A percentile compares a stretch with the other conserved stretches of the same genome.
These are phyloP conservation scores for Mechanitis mazaeus DNA, from an alignment of 2,888 invertebrate genomes.

Conservation along the genomic window DNA sequence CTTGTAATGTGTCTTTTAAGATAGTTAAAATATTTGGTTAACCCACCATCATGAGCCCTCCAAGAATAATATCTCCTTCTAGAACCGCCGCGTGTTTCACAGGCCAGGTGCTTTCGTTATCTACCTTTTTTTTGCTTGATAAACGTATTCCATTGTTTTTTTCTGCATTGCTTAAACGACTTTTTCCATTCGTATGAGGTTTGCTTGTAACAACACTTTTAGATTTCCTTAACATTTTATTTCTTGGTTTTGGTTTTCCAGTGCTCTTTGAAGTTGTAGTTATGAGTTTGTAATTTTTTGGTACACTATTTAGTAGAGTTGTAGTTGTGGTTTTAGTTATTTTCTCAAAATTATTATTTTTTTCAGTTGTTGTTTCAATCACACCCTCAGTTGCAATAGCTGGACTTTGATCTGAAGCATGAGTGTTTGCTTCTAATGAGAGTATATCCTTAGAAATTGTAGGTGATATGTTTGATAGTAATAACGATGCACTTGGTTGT, in stretches of 20 bases:
- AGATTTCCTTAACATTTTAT: conserved; percentile 28
- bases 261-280: conserved; percentile 1
- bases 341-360: not conserved
- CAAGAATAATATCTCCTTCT: conserved; percentile 88
- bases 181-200: not conserved
- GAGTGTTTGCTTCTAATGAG: not conserved
- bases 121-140: conserved; percentile 30
- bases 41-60: conserved; percentile 91
- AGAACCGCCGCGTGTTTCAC: conserved; percentile 87
- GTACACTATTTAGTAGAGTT: not conserved
- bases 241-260: conserved; percentile 20
- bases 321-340: conserved; percentile 5
- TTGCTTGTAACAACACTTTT: conserved; percentile 27
- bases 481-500: conserved; percentile 41
- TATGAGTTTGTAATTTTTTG: not conserved
- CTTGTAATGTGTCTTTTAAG: too few relatives aligned
- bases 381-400: not conserved
- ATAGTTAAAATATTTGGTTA: conserved; percentile 1
- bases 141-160: conserved; percentile 28
- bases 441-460: not conserved
- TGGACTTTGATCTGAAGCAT: not conserved
- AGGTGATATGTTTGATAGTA: conserved; percentile 29
- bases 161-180: conserved; percentile 7
- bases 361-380: not conserved
- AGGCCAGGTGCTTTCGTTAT: conserved; percentile 77